Evolutionary conservation across 1,140 invertebrate genomes (phyloP), one percentile per base, ranked within the genome.

Genomic region (Trichonephila inaurata): DNA sequence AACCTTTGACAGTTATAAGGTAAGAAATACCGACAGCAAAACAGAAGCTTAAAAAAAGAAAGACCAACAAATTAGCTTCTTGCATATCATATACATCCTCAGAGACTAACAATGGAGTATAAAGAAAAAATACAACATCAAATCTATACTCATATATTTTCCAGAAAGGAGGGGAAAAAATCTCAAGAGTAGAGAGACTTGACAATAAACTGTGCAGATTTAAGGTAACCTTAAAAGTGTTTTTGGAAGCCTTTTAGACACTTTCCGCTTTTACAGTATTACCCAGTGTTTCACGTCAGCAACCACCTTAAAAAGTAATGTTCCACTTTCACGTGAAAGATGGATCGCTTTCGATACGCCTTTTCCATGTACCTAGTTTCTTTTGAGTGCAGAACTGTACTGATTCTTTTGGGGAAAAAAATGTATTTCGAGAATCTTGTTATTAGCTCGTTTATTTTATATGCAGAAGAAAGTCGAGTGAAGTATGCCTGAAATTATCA

Each of bases 291-390:
- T 85, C 14, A 85, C 58, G 82, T 24, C 44, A 85, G 28, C 44
- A 58, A 21, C n/a, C 82, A 60, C 8, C n/a, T 85, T 85, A 85
- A 85, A 85, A 85, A 85, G 58, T 85, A 60, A 51, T 51, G n/a
- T 85, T 44, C 44, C 82, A 77, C 72, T 77, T 85, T 58, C 21
- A 58, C 10, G 44, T 58, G 58, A 60, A 85, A 85, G 82, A 85
- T 85, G 82, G 82, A 85, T 85, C 14, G 24, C 82, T 85, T 58
- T 60, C 24, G 82, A 58, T 58, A 85, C 82, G 82, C 82, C 82
- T 85, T 85, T 85, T 85, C 82, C 44, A 85, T 85, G 82, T 85
- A 85, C 82, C n/a, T 82, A 60, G 58, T 85, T 85, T 85, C 44
- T 85, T 85, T 21, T 8, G 82, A 58, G 58, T n/a, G 44, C 82